Conservation (phyloP, 2,797 vertebrate genomes). For the Silurus lanzhouensis region DNA sequence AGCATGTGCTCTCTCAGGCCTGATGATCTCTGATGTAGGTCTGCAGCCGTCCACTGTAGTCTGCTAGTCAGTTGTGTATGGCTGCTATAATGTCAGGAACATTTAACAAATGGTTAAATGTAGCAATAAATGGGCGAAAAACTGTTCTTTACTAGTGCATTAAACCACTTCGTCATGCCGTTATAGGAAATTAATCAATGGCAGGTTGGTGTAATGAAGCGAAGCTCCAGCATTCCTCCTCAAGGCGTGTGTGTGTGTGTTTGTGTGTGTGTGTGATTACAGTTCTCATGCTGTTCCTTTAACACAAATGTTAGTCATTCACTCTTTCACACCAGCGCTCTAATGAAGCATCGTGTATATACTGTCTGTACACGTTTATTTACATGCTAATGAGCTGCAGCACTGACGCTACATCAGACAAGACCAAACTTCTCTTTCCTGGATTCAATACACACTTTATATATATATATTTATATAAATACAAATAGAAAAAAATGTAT, state of each 20-base stretch:
- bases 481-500: too few relatives aligned
- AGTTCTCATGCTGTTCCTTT: conserved; percentile 8
- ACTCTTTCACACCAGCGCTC: conserved; percentile 28
- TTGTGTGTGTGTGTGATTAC: conserved; percentile 7
- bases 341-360: conserved; percentile 20
- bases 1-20: background rate
- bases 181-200: background rate
- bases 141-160: background rate
- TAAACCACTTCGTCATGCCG: background rate
- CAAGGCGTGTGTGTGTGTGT: background rate
- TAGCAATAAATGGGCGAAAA: background rate
- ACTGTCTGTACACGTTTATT: conserved; percentile 4
- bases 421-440: background rate
- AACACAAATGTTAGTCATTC: conserved; percentile 33
- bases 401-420: background rate
- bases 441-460: background rate
- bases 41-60: background rate
- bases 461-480: too few relatives aligned
- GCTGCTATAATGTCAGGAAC: background rate
- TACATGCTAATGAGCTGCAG: conserved; percentile 31
- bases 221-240: too few relatives aligned
- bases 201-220: background rate
- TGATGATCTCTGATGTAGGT: background rate
- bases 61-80: background rate
- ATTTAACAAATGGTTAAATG: background rate